These are phyloP conservation scores for Stenoptilia bipunctidactyla DNA, from an alignment of 2,888 invertebrate species.

Conservation along the genomic window DNA sequence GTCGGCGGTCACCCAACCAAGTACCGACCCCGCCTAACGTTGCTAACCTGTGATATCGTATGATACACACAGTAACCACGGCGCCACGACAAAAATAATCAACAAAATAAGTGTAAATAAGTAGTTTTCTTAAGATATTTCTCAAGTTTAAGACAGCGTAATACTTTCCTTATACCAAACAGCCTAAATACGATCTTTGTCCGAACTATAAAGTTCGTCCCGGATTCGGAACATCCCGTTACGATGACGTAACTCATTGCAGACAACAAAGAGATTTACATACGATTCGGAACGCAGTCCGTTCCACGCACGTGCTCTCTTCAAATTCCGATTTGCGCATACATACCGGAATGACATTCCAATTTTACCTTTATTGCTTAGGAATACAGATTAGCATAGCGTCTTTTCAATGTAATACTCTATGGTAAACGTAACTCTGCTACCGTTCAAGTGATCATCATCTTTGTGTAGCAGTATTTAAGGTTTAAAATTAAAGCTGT, in stretches of 20 bases:
- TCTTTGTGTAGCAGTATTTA: slow-evolving; percentile 1
- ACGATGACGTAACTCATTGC: slow-evolving; percentile 38
- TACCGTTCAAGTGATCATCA: not conserved
- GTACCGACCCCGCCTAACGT: too few species aligned
- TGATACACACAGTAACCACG: too few species aligned
- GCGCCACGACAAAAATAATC: too few species aligned
- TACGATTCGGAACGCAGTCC: slow-evolving; percentile 47
- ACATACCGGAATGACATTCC: slow-evolving; percentile 1
- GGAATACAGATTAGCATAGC: slow-evolving; percentile 2
- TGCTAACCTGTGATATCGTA: too few species aligned
- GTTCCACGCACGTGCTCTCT: slow-evolving; percentile 29
- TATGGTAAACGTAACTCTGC: not conserved
- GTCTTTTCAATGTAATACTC: not conserved
- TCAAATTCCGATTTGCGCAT: slow-evolving; percentile 18
- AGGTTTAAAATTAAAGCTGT: not conserved
- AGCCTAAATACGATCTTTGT: slow-evolving; percentile 3
- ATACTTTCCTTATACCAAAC: too few species aligned
- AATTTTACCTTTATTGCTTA: slow-evolving; percentile 5
- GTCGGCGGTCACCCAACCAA: too few species aligned
- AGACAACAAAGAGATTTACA: slow-evolving; percentile 65
- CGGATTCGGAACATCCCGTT: slow-evolving; percentile 34
- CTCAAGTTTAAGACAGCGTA: too few species aligned
- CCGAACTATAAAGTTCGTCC: slow-evolving; percentile 25
- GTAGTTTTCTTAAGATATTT: too few species aligned
- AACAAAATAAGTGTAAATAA: too few species aligned